Evolutionary conservation across 2,797 vertebrate genomes (phyloP), one percentile per base, ranked within the genome.

Genomic region (Aphelocoma californica): DNA sequence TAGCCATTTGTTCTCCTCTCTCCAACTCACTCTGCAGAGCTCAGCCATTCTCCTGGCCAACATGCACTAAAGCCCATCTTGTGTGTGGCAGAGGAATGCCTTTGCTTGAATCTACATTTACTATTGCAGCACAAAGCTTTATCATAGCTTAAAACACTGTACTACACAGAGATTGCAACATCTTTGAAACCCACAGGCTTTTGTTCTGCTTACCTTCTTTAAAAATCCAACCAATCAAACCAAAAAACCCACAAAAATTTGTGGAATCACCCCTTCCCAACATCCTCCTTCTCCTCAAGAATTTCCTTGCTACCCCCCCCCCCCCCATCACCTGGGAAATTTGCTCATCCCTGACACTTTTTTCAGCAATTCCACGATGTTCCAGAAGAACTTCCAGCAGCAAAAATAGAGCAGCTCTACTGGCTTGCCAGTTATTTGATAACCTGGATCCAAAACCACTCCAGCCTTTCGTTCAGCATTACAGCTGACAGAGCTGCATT

Each of bases 331-430:
- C 50, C 44, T 24, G 4, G 67, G 50, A 74, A 78, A 40, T 11
- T 34, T 31, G 8, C 6, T 82, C 12, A 11, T 31, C 29, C 51
- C 24, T 7, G 0, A 8, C 10, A n/a, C 1, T 3, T 31, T 81
- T 77, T 48, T 38, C 34, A 26, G 38, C 25, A 53, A 32, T 57
- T 67, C 2, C 0, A 11, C 24, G 19, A 77, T 0, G 0, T 9
- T 25, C 11, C 34, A 36, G 18, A 19, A 14, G 38, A 56, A 51
- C n/a, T 81, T 75, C 85, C 66, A 61, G 29, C 65, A 40, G 32
- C 9, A 32, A 40, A 77, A 60, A 50, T 1, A 2, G 53, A 72
- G 45, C 1, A 0, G 25, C 23, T 71, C 38, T 31, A 4, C 9
- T 31, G 17, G 14, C 29, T 74, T 17, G 7, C 21, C 50, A 56